These are phyloP conservation scores for Acromyrmex charruanus DNA, from an alignment of 1,140 invertebrate genomes.

Conservation along the genomic window DNA sequence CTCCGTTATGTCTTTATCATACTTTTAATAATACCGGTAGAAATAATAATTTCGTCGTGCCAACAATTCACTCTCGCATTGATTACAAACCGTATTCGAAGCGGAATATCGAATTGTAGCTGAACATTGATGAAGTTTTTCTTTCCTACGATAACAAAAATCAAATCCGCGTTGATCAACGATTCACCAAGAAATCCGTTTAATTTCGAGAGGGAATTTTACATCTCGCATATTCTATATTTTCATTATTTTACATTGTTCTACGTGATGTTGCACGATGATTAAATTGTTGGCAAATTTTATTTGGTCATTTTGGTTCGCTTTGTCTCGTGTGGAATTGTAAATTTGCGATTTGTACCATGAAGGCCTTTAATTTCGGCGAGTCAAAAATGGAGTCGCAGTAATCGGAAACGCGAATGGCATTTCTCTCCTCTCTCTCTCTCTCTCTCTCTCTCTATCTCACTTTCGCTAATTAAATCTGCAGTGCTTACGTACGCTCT, in stretches of 20 bases:
- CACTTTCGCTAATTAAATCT: slow-evolving; percentile 33
- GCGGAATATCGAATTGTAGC: neutral
- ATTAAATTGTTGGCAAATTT: slow-evolving; percentile 26
- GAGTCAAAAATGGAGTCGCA: neutral
- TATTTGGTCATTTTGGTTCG: slow-evolving; percentile 5
- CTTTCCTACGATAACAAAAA: neutral
- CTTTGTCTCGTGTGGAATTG: neutral
- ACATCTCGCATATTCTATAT: neutral
- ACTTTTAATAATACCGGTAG: neutral
- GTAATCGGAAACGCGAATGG: neutral
- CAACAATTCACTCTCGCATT: neutral
- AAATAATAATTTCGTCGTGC: slow-evolving; percentile 4
- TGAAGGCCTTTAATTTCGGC: neutral
- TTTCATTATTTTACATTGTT: slow-evolving; percentile 16
- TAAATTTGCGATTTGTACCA: neutral
- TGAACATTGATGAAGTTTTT: neutral
- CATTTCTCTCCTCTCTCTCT: neutral
- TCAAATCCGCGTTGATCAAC: neutral
- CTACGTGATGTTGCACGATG: neutral
- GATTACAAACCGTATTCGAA: neutral
- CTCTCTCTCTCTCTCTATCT: neutral
- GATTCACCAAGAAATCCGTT: slow-evolving; percentile 9
- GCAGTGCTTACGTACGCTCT: neutral
- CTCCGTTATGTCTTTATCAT: neutral
- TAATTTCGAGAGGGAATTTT: slow-evolving; percentile 15